A percentile compares a stretch with the other conserved stretches of the same genome.
These are phyloP conservation scores for Caenorhabditis remanei DNA, from an alignment of 1,140 invertebrate genomes.

Conservation along the genomic window DNA sequence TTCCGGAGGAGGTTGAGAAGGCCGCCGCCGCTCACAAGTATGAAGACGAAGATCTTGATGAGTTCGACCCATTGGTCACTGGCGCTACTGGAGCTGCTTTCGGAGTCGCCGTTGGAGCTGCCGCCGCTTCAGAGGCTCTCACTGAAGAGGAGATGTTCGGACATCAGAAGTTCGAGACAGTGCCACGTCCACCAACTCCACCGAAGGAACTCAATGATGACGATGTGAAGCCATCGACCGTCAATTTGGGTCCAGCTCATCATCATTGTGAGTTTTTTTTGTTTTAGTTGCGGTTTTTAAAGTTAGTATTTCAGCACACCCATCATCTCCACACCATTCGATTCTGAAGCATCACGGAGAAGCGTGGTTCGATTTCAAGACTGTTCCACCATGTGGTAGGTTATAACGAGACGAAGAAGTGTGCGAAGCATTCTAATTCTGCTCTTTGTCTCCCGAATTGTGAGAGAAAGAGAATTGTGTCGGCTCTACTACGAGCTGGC, in stretches of 20 bases:
- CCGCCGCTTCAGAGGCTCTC: conserved; percentile 31
- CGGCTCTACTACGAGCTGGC: conserved; percentile 7
- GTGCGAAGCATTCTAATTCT: background rate
- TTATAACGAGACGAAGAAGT: background rate
- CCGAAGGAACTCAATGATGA: conserved; percentile 69
- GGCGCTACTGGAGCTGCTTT: conserved; percentile 17
- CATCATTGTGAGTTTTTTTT: conserved; percentile 60
- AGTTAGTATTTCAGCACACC: background rate
- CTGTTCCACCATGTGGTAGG: conserved; percentile 65
- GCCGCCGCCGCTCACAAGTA: conserved; percentile 1
- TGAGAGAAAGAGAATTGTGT: background rate
- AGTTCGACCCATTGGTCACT: conserved; percentile 33
- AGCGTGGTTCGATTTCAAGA: conserved; percentile 66
- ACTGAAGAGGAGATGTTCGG: conserved; percentile 42
- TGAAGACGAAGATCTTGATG: conserved; percentile 10
- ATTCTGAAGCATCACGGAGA: conserved; percentile 67
- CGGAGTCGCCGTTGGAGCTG: conserved; percentile 16
- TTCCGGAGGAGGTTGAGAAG: conserved; percentile 58
- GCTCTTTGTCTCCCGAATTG: conserved; percentile 22
- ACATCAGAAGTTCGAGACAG: conserved; percentile 61
- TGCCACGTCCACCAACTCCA: conserved; percentile 68
- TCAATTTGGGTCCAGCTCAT: conserved; percentile 64
- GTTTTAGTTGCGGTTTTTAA: too few relatives aligned
- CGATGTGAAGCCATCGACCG: conserved; percentile 64
- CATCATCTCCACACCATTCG: conserved; percentile 61